These are phyloP conservation scores for Latrodectus hesperus DNA, from an alignment of 2,888 invertebrate species.

Conservation along the genomic window DNA sequence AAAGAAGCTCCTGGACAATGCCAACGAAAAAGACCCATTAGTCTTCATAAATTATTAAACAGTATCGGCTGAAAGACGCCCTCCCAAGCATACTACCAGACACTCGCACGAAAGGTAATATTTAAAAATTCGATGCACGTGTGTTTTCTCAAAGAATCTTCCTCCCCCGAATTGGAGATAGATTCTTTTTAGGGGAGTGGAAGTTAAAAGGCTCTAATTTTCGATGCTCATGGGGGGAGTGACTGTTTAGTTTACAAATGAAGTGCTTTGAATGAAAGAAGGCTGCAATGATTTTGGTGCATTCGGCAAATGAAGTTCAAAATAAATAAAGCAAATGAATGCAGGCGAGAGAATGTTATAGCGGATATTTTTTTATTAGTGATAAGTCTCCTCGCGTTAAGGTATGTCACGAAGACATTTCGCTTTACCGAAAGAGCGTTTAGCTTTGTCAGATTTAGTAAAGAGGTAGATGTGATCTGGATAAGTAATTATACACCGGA, in stretches of 20 bases:
- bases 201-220: slow-evolving; percentile 31
- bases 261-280: slow-evolving; percentile 6
- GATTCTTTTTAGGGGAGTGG: background rate
- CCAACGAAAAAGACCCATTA: slow-evolving; percentile 35
- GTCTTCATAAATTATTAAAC: slow-evolving; percentile 58
- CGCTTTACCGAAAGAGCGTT: background rate
- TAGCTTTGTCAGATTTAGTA: background rate
- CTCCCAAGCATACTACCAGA: background rate
- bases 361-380: no score
- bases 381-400: no score
- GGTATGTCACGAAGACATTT: background rate
- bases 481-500: background rate
- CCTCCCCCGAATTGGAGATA: background rate
- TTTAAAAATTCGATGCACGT: slow-evolving; percentile 47
- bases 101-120: slow-evolving; percentile 10
- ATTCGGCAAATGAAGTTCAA: no score
- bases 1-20: slow-evolving; percentile 18
- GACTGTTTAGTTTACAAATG: slow-evolving; percentile 35
- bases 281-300: no score
- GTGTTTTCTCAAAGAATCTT: slow-evolving; percentile 19
- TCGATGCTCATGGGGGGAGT: background rate
- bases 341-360: no score
- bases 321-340: no score
- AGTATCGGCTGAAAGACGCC: slow-evolving; percentile 36
- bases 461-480: background rate